phyloP scores from a whole-genome alignment of 2,888 invertebrate genomes.

The Dichetophora obliterata region DNA sequence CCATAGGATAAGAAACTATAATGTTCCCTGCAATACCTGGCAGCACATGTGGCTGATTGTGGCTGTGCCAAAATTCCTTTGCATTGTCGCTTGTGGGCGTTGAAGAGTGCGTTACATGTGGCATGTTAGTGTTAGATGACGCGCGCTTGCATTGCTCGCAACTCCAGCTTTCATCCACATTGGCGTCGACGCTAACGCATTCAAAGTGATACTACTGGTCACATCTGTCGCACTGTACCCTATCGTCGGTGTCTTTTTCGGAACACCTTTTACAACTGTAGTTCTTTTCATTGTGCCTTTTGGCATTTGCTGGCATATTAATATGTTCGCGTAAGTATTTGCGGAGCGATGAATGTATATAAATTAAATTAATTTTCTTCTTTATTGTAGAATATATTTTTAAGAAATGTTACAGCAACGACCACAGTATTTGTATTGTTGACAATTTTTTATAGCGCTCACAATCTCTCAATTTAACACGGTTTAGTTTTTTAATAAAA shows the following conservation, averaged over 20 bases:
- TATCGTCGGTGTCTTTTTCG: background rate
- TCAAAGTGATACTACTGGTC: constrained; percentile 1
- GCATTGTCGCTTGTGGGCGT: background rate
- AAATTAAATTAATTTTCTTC: background rate
- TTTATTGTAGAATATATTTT: background rate
- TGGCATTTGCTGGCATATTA: background rate
- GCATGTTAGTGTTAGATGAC: background rate
- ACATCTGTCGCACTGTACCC: background rate
- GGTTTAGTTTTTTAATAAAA: background rate
- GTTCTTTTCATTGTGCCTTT: background rate
- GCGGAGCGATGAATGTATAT: too few relatives aligned
- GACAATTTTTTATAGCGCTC: background rate
- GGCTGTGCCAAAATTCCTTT: background rate
- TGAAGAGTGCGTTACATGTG: background rate
- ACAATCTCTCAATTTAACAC: background rate
- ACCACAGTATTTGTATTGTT: background rate
- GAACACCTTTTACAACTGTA: background rate
- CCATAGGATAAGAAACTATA: too few relatives aligned
- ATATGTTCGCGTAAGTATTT: background rate
- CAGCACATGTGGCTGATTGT: too few relatives aligned
- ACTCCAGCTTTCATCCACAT: too few relatives aligned
- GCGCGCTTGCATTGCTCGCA: too few relatives aligned
- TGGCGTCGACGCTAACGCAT: background rate
- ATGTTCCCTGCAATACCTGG: too few relatives aligned
- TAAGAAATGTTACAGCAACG: background rate